Evolutionary conservation across 2,888 invertebrate species (phyloP), one percentile per base, ranked within the genome.

Genomic region (Caenorhabditis uteleia): DNA sequence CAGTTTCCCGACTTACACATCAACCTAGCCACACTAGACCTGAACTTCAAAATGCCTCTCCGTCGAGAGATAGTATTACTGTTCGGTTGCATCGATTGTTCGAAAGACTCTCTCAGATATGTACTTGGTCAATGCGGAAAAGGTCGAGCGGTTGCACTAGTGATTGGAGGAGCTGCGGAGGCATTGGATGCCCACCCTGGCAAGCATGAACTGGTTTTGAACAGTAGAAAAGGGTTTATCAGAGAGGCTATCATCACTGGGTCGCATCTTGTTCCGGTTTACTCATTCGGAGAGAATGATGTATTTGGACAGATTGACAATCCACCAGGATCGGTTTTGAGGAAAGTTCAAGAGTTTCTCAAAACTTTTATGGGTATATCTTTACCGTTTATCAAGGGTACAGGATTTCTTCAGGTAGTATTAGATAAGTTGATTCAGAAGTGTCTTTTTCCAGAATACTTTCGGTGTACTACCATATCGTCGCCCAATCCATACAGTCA

Each of bases 121-220:
- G 40, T 61, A 3, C 43, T 70, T 33, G 54, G 49, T 10, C 58
- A 58, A 26, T 34, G 40, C n/a, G 25, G 36, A 26, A 56, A 56
- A 25, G 56, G 56, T 3, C 21, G 43, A 16, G 56, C 48, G 10
- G 34, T 49, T 16, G 42, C 25, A 4, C 21, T 56, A 29, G 49
- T 56, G 4, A 31, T 56, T 27, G 56, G 56, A 2, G 95, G 95
- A 0, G 92, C 92, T 0, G 89, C 90, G 5, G 94, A 95, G 84
- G 90, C 92, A 0, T 86, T 93, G 54, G 90, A 91, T 70, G 89
- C 91, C 1, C 89, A 89, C 80, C 92, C 93, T 0, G 84, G 83
- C 6, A 39, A 56, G 6, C 65, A 59, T 51, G 44, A 47, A n/a
- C 59, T 72, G 31, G 64, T 61, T n/a, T 40, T 77, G 39, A 56